Evolutionary conservation across 2,113 vertebrate species (phyloP), one percentile per base, ranked within the genome.

Genomic region (Erpornis zantholeuca): DNA sequence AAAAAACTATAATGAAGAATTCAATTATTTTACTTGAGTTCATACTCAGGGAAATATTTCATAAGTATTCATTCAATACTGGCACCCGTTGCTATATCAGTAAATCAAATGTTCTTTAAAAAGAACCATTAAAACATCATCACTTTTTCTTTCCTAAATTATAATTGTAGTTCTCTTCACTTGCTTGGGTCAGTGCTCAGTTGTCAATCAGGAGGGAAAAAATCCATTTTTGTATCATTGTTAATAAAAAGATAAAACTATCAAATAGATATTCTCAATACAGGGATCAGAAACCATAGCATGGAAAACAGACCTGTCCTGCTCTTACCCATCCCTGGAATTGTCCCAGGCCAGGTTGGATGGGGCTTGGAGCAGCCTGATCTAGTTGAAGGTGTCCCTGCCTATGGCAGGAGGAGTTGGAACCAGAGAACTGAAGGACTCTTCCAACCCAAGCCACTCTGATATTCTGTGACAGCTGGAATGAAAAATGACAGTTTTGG

Each of bases 11-110:
- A 63, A 63, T 4, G 3, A 35, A 65, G 66, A 88, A 91, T 88
- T 91, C 11, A 95, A 85, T 90, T 94, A 91, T 91, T 96, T 90
- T 81, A 65, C 50, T 49, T 65, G 45, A 89, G 70, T 61, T 40
- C 57, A 35, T 91, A 61, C 6, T 18, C 52, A 50, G 21, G 82
- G 66, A 86, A 78, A 83, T 82, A 68, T 80, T 83, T 90, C 2
- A 1, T 38, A 59, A 84, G 15, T 42, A 49, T 45, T 89, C 54
- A 29, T 70, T 95, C 42, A 66, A 77, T 76, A 90, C 54, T 80
- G 47, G 25, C 33, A 82, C 19, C 24, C 15, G 7, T 54, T 50
- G 22, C 24, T 77, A 29, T 36, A n/a, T 63, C 82, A 88, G 54
- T 77, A 88, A 87, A 63, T 80, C 70, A 93, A 31, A 85, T 53